Base-by-base conservation (phyloP, 2,888 invertebrate species). In the Heliconius hortense region DNA sequence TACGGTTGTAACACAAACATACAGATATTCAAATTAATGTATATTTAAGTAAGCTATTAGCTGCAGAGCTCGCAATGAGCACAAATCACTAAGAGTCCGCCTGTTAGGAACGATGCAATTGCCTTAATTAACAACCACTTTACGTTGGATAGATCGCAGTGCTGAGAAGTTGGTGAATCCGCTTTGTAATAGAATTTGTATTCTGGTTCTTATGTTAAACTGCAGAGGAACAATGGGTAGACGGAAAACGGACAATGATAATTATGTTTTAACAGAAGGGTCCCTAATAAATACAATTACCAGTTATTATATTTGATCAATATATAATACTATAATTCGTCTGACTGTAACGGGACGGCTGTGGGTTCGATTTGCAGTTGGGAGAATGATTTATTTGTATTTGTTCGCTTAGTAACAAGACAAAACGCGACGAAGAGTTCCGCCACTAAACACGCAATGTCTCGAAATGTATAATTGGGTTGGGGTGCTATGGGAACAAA, bases 91-190 rank as follows among this genome's bases (percentile, higher is more conserved):
- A 13, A 53, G 4, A 69, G 69, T 56, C 31, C 69, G 31, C 35
- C 56, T 56, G 69, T 35, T 56, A 56, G 69, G 15, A 69, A 69
- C 69, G 69, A 69, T 69, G 69, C 69, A 35, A 69, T 56, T 69
- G 69, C n/a, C 31, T 69, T 69, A 69, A 69, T 69, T 69, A 56
- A 69, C 69, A n/a, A 56, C 69, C 69, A 31, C 53, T 69, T 56
- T 56, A 53, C 56, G 5, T 31, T 56, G 69, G 24, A 69, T 35
- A 35, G 31, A 69, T 69, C 31, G 24, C 56, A n/a, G 31, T 31
- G 56, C 31, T 69, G 56, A 56, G 56, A 69, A 69, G 8, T 69
- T 31, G 31, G 69, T 69, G n/a, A 35, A 56, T 15, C 53, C n/a
- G 35, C 24, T 69, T 56, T 69, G 69, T 69, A 15, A n/a, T 39